A percentile compares a stretch with the other conserved stretches of the same genome.
These are phyloP conservation scores for Camelus dromedarius DNA, from an alignment of 2,113 vertebrate species.

Conservation along the genomic window DNA sequence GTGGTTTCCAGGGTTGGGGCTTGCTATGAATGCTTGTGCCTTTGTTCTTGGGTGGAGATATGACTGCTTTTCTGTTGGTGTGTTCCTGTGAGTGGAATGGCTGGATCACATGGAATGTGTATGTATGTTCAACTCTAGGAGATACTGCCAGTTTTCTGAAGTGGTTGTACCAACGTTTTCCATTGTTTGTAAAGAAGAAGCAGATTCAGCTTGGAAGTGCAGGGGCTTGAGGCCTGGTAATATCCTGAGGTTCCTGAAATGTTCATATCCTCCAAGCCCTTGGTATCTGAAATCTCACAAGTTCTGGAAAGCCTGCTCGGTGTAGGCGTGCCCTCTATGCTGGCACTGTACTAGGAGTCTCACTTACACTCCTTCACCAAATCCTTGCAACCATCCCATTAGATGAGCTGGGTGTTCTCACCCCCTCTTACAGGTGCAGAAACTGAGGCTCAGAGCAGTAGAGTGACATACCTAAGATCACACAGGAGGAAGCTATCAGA, in stretches of 20 bases:
- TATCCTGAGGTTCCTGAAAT: neutral
- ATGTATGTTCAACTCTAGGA: neutral
- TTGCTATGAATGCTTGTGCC: neutral
- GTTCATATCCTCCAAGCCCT: neutral
- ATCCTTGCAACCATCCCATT: neutral
- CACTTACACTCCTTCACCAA: neutral
- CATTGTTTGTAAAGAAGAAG: neutral
- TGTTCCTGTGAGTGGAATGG: neutral
- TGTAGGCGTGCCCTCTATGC: neutral
- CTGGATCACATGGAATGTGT: neutral
- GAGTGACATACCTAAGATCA: constrained; percentile 29
- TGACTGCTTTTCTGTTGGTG: neutral
- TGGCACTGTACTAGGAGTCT: too few relatives aligned
- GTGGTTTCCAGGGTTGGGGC: neutral
- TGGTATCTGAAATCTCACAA: neutral
- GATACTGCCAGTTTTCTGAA: neutral
- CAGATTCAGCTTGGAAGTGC: neutral
- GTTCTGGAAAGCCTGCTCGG: neutral
- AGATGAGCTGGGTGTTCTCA: neutral
- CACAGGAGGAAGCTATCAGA: neutral
- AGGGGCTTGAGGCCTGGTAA: neutral
- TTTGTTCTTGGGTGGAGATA: neutral
- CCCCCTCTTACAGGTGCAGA: neutral
- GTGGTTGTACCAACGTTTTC: neutral
- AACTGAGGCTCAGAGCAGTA: neutral